Conservation (phyloP, 2,888 invertebrate species). For the Calameuta pallipes region DNA sequence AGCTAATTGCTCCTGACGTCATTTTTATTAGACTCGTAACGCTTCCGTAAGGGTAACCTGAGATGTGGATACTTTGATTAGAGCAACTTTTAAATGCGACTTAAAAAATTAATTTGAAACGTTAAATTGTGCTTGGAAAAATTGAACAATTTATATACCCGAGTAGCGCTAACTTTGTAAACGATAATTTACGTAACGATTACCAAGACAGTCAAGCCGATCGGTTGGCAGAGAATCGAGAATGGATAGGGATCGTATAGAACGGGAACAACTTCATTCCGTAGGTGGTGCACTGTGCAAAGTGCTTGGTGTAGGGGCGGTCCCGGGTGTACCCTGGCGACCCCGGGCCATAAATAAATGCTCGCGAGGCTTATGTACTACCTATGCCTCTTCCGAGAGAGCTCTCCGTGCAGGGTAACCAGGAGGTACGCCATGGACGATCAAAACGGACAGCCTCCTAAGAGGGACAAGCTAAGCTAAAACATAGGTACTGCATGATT, state of each 20-base stretch:
- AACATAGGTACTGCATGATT: constrained; percentile 56
- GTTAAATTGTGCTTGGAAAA: neutral
- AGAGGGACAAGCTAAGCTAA: constrained; percentile 39
- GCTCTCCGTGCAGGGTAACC: constrained; percentile 43
- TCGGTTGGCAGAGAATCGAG: constrained; percentile 33
- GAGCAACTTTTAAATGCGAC: neutral
- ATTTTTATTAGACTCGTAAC: neutral
- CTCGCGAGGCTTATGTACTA: constrained; percentile 52
- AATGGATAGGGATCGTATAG: constrained; percentile 29
- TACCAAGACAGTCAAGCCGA: constrained; percentile 2
- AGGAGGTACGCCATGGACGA: constrained; percentile 61
- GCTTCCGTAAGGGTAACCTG: neutral
- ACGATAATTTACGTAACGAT: neutral
- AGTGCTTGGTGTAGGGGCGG: constrained; percentile 56
- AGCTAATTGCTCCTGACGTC: neutral
- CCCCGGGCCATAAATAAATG: constrained; percentile 66
- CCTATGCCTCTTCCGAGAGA: constrained; percentile 35
- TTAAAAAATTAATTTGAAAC: neutral
- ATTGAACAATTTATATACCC: neutral
- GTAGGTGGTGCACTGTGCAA: constrained; percentile 52
- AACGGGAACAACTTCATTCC: constrained; percentile 52
- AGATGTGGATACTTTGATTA: neutral
- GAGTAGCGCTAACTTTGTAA: neutral
- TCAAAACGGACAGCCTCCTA: constrained; percentile 62
- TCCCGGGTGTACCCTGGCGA: constrained; percentile 57